Base-by-base conservation (phyloP, 92 coral and sea anemone species). In the Plumapathes pennacea region DNA sequence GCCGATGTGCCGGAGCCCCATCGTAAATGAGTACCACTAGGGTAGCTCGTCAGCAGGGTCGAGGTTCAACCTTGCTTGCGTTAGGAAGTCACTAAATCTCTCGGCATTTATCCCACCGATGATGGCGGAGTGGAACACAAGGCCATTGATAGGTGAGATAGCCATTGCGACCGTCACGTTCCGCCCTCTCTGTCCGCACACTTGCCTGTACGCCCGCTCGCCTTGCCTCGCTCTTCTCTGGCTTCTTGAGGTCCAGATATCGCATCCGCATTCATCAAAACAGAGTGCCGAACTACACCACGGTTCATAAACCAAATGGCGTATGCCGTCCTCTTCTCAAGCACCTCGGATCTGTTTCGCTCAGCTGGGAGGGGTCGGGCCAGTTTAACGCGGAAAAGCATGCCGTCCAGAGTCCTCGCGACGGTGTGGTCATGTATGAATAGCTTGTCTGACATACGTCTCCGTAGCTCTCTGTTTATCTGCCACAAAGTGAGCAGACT, bases 111-210 rank as follows among this genome's bases (percentile, higher is more conserved):
- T 60, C 31, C 71, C 71, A 11, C 71, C 79, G 2, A 72, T 30
- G 6, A 33, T 9, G 10, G 79, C 57, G 1, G 71, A 59, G 60
- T 72, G 79, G 40, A 60, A 72, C 2, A 38, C 55, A 4, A 72
- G 49, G 34, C 71, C 79, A 60, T 48, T 40, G 50, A n/a, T n/a
- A n/a, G n/a, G 27, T 26, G 60, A 71, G 5, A 71, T 47, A 1
- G 62, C 79, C 32, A 71, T 19, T 6, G 61, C 52, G 8, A 71
- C 61, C 12, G 79, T 71, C 22, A 72, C 24, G 37, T 50, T 72
- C n/a, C 65, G 22, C 32, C 74, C 80, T 72, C 72, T 39, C 52
- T 69, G 56, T 12, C 77, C 69, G 44, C 77, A 57, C 2, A 70
- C 71, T 21, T 60, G 59, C 23, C 79, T 33, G 41, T 72, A 62